Conservation (phyloP, 1,140 invertebrate genomes). For the Acromyrmex echinatior region DNA sequence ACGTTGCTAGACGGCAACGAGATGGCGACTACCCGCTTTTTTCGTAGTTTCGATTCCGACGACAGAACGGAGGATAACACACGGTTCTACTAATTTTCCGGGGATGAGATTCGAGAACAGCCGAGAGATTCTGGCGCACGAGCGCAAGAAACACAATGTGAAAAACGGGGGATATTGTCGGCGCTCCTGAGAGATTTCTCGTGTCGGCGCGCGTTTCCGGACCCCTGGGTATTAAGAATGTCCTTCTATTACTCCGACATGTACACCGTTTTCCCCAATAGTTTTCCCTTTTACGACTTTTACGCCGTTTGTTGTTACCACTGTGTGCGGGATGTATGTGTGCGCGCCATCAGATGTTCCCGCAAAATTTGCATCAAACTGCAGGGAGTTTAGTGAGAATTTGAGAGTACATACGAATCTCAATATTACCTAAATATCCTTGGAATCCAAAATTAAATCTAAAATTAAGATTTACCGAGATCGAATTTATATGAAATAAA, state of each 20-base stretch:
- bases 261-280: slow-evolving; percentile 32
- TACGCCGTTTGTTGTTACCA: not conserved
- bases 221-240: slow-evolving; percentile 33
- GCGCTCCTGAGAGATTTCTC: slow-evolving; percentile 43
- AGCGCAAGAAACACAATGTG: slow-evolving; percentile 23
- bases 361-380: slow-evolving; percentile 32
- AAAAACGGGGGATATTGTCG: slow-evolving; percentile 36
- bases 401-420: slow-evolving; percentile 14
- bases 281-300: slow-evolving; percentile 18
- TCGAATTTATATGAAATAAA: not conserved
- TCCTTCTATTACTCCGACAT: slow-evolving; percentile 41
- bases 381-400: slow-evolving; percentile 31
- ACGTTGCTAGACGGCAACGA: not conserved
- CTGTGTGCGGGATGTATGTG: not conserved
- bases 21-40: slow-evolving; percentile 1
- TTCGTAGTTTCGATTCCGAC: slow-evolving; percentile 13
- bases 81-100: slow-evolving; percentile 31
- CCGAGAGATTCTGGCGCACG: not conserved
- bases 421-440: slow-evolving; percentile 47
- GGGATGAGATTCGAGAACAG: slow-evolving; percentile 15
- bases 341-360: not conserved
- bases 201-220: slow-evolving; percentile 34
- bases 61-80: not conserved
- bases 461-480: not conserved
- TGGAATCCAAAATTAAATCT: slow-evolving; percentile 8